Percentiles rank a stretch among this genome's conserved stretches.
phyloP scores from a whole-genome alignment of 2,797 vertebrate species.

The Ptychobarbus kaznakovi region DNA sequence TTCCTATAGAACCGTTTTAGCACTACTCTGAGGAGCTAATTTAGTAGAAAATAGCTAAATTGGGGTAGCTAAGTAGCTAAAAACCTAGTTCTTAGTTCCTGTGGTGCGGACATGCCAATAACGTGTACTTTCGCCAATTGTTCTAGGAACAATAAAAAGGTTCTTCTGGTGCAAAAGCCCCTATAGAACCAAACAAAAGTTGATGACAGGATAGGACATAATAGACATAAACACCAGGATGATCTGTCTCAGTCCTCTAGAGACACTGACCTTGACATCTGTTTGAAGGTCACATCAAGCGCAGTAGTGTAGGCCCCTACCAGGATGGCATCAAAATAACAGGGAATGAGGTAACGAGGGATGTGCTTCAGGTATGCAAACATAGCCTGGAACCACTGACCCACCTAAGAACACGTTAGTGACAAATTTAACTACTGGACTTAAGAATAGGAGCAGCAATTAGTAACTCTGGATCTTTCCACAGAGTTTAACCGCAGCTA shows the following conservation, averaged over 20 bases:
- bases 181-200: background rate
- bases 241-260: background rate
- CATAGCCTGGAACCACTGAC: conserved; percentile 91
- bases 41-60: background rate
- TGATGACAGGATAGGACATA: background rate
- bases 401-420: conserved; percentile 79
- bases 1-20: background rate
- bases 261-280: conserved; percentile 84
- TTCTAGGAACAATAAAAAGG: background rate
- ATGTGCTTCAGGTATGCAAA: conserved; percentile 92
- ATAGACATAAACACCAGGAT: background rate
- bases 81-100: background rate
- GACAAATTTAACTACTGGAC: background rate
- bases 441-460: background rate
- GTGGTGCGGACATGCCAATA: background rate
- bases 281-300: conserved; percentile 83
- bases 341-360: conserved; percentile 95
- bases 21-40: background rate
- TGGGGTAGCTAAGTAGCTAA: background rate
- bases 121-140: background rate
- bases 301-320: conserved; percentile 89
- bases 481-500: background rate
- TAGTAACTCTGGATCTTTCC: background rate
- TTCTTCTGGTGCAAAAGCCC: background rate
- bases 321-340: conserved; percentile 95